Evolutionary conservation across 2,113 vertebrate species (phyloP).

Genomic region (Scolopax mira): DNA sequence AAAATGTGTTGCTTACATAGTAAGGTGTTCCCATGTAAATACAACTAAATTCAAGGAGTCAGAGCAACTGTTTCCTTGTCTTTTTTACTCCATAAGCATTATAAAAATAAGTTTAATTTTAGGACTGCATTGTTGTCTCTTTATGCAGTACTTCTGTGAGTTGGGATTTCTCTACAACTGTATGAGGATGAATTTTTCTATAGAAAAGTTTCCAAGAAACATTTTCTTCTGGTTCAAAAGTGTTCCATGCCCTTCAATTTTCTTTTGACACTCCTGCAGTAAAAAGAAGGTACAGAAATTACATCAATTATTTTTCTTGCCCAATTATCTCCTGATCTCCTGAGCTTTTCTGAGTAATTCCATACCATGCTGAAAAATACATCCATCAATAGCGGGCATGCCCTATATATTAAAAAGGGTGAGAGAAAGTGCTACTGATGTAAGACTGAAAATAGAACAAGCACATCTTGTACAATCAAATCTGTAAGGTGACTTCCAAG

Average conservation of each 20-base stretch:
- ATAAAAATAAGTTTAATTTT: background rate
- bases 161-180: background rate
- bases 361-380: background rate
- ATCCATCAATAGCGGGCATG: slow-evolving; percentile 39
- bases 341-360: slow-evolving; percentile 44
- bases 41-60: background rate
- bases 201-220: background rate
- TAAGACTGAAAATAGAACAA: slow-evolving; percentile 37
- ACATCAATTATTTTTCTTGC: slow-evolving; percentile 42
- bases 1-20: background rate
- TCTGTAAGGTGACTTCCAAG: background rate
- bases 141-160: background rate
- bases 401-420: slow-evolving; percentile 40
- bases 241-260: slow-evolving; percentile 34
- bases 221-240: background rate
- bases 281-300: slow-evolving; percentile 39
- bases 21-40: background rate
- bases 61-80: background rate
- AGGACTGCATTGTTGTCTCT: background rate
- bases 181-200: background rate
- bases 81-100: background rate
- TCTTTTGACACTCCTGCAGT: slow-evolving; percentile 16
- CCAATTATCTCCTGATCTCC: slow-evolving; percentile 48
- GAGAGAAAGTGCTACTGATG: background rate
- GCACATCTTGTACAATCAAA: background rate